phyloP scores from a whole-genome alignment of 1,140 invertebrate genomes.

The Sycophaga agraensis region DNA sequence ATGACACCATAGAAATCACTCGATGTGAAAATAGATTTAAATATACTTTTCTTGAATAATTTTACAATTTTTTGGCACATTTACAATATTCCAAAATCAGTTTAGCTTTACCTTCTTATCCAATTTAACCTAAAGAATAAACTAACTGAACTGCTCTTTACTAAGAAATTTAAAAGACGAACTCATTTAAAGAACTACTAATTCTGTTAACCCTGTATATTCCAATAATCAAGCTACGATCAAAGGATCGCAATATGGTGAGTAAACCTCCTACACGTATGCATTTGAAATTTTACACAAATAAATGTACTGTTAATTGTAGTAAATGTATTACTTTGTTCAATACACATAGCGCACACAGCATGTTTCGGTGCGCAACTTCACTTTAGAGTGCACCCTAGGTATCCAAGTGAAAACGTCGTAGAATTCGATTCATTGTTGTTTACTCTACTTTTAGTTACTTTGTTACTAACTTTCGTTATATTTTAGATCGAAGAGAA shows the following conservation, averaged over 20 bases:
- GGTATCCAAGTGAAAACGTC: no score
- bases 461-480: neutral
- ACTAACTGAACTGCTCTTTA: neutral
- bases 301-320: neutral
- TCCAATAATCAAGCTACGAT: conserved; percentile 59
- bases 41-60: no score
- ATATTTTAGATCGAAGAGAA: conserved; percentile 90
- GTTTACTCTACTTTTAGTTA: neutral
- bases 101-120: no score
- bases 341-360: neutral
- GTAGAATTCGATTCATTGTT: no score
- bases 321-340: conserved; percentile 1
- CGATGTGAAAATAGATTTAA: neutral
- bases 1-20: conserved; percentile 10
- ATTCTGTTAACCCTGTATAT: conserved; percentile 51
- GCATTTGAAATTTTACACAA: conserved; percentile 4
- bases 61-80: no score
- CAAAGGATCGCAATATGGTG: conserved; percentile 58
- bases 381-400: neutral
- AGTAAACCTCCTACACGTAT: conserved; percentile 38
- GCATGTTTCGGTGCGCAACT: conserved; percentile 31
- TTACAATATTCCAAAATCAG: no score
- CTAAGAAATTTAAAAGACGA: conserved; percentile 9
- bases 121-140: neutral
- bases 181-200: conserved; percentile 19